Evolutionary conservation across 2,888 invertebrate species (phyloP).

Genomic region (Conus canariensis): DNA sequence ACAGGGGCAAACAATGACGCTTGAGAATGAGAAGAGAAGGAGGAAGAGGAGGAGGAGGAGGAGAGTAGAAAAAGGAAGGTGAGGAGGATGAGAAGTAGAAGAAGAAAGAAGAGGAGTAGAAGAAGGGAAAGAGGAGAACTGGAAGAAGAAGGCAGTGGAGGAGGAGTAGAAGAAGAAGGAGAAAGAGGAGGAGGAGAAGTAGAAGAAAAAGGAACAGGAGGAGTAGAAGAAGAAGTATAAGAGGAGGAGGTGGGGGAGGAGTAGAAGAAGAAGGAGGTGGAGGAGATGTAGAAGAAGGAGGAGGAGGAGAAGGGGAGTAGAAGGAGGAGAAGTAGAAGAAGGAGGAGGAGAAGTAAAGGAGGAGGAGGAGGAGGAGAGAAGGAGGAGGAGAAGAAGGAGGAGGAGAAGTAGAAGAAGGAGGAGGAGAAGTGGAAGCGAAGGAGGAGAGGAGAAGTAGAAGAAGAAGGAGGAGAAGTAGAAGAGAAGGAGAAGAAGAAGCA

Average conservation of each 20-base stretch:
- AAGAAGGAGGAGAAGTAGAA: too few species aligned
- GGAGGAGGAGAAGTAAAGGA: neutral
- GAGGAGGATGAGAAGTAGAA: too few species aligned
- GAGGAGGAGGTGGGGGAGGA: too few species aligned
- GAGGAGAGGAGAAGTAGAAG: neutral
- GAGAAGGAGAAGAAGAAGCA: too few species aligned
- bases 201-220: too few species aligned
- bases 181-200: neutral
- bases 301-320: neutral
- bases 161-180: neutral
- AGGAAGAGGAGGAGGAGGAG: neutral
- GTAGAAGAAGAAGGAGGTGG: neutral
- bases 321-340: neutral
- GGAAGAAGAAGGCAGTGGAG: too few species aligned
- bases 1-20: neutral
- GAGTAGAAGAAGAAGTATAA: too few species aligned
- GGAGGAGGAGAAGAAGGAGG: neutral
- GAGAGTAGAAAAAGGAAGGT: too few species aligned
- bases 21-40: neutral
- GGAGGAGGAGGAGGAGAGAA: neutral
- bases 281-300: neutral
- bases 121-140: too few species aligned
- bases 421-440: neutral
- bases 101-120: neutral
- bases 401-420: neutral